Conservation (phyloP, 2,888 invertebrate species). For the Caenorhabditis virilis region DNA sequence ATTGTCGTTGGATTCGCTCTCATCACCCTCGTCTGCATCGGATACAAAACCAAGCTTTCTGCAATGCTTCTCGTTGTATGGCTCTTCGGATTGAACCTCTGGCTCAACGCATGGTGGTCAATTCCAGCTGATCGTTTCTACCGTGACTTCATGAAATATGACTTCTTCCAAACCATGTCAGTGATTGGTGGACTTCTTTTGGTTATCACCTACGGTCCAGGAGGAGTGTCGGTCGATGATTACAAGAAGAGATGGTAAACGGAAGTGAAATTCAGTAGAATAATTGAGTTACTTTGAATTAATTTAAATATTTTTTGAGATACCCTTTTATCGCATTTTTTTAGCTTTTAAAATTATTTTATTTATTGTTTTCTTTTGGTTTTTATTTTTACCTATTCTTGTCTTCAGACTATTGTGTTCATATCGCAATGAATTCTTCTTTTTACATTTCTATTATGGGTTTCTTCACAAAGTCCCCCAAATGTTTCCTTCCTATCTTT, state of each 20-base stretch:
- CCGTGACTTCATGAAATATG: constrained; percentile 98
- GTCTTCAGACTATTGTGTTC: no score
- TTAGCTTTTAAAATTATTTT: no score
- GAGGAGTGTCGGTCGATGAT: constrained; percentile 98
- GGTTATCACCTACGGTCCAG: constrained; percentile 97
- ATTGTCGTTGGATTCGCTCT: constrained; percentile 87
- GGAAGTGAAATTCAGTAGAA: no score
- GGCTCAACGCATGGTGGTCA: constrained; percentile 98
- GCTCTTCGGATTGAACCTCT: constrained; percentile 85
- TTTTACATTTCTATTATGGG: no score
- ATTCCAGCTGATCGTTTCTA: constrained; percentile 92
- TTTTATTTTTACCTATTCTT: no score
- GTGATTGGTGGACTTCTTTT: constrained; percentile 94
- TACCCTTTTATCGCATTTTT: no score
- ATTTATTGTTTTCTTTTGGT: no score
- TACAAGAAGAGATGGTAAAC: constrained; percentile 98
- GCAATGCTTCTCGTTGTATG: constrained; percentile 89
- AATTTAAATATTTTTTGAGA: no score
- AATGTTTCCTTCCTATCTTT: no score
- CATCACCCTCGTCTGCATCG: constrained; percentile 93
- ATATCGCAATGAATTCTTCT: no score
- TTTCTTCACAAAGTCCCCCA: no score
- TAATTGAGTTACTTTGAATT: no score
- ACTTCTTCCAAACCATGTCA: constrained; percentile 93
- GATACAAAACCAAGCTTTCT: constrained; percentile 97